These are phyloP conservation scores for Drosophila miranda DNA, from an alignment of 1,140 invertebrate genomes.

Conservation along the genomic window DNA sequence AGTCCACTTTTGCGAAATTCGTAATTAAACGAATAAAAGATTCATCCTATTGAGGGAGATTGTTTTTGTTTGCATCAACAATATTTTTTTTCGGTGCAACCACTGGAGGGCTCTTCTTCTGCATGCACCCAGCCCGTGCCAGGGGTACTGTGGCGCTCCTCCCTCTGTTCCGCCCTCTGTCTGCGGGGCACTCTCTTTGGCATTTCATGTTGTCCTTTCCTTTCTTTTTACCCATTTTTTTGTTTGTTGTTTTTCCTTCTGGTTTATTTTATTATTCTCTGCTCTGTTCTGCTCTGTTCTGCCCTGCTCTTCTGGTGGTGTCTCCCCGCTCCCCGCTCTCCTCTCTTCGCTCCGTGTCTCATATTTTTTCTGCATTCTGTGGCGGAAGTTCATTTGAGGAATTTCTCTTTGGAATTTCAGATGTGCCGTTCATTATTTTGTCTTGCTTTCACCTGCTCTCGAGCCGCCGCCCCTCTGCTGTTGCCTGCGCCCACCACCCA, in stretches of 20 bases:
- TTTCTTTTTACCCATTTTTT: conserved; percentile 39
- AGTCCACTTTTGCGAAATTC: too few relatives aligned
- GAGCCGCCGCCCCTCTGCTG: neutral
- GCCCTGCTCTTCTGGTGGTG: neutral
- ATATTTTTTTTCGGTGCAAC: too few relatives aligned
- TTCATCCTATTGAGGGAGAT: too few relatives aligned
- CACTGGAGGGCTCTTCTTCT: too few relatives aligned
- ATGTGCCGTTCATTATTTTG: conserved; percentile 54
- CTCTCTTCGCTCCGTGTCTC: neutral
- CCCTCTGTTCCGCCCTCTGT: neutral
- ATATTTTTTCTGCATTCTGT: conserved; percentile 55
- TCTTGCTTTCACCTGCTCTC: conserved; percentile 38
- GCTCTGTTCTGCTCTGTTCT: neutral
- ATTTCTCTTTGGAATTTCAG: conserved; percentile 66
- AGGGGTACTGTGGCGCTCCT: too few relatives aligned
- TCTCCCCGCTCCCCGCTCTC: conserved; percentile 3
- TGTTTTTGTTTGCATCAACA: too few relatives aligned
- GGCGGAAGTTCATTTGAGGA: conserved; percentile 66
- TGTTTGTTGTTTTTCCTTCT: conserved; percentile 15
- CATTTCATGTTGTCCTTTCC: conserved; percentile 22
- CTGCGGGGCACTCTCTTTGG: conserved; percentile 5
- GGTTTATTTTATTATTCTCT: conserved; percentile 50
- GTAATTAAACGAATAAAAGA: too few relatives aligned
- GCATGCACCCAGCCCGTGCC: too few relatives aligned
- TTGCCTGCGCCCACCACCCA: neutral